Percentiles rank a stretch among this genome's conserved stretches.
These are phyloP conservation scores for Drosophila prosaltans DNA, from an alignment of 1,140 invertebrate species.

Conservation along the genomic window DNA sequence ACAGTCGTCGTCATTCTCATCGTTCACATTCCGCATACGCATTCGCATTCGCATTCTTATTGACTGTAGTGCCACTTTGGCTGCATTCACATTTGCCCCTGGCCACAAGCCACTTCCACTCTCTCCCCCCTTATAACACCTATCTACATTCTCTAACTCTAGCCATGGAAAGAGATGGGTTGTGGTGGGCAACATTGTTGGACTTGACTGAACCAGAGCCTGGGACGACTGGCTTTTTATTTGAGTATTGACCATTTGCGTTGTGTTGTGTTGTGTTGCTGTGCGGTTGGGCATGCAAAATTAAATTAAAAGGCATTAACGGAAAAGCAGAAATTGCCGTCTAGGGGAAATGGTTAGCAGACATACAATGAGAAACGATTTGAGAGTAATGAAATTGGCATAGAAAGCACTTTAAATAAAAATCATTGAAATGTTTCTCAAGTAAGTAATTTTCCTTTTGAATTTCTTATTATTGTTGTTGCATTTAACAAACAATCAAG, in stretches of 20 bases:
- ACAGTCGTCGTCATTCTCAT: slow-evolving; percentile 57
- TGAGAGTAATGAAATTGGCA: background rate
- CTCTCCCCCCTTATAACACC: slow-evolving; percentile 16
- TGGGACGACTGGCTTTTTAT: slow-evolving; percentile 55
- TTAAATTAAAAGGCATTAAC: slow-evolving; percentile 81
- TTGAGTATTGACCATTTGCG: slow-evolving; percentile 59
- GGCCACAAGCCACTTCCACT: background rate
- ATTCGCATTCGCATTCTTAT: slow-evolving; percentile 65
- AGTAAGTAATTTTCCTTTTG: background rate
- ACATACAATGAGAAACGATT: background rate
- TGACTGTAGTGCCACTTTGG: slow-evolving; percentile 75
- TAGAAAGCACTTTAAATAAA: background rate
- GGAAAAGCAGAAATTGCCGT: slow-evolving; percentile 26
- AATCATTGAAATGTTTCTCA: background rate
- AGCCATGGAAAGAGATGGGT: background rate
- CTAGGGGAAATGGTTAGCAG: slow-evolving; percentile 26
- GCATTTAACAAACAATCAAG: background rate
- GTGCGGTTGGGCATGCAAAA: slow-evolving; percentile 72
- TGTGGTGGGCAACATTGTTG: slow-evolving; percentile 58
- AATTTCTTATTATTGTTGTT: background rate
- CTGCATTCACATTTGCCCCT: slow-evolving; percentile 38
- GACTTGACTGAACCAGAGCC: slow-evolving; percentile 2
- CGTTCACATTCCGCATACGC: slow-evolving; percentile 32
- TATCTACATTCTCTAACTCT: slow-evolving; percentile 13
- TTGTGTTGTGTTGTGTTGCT: slow-evolving; percentile 46